These are phyloP conservation scores for Apolygus lucorum DNA, from an alignment of 1,140 invertebrate genomes.

Conservation along the genomic window DNA sequence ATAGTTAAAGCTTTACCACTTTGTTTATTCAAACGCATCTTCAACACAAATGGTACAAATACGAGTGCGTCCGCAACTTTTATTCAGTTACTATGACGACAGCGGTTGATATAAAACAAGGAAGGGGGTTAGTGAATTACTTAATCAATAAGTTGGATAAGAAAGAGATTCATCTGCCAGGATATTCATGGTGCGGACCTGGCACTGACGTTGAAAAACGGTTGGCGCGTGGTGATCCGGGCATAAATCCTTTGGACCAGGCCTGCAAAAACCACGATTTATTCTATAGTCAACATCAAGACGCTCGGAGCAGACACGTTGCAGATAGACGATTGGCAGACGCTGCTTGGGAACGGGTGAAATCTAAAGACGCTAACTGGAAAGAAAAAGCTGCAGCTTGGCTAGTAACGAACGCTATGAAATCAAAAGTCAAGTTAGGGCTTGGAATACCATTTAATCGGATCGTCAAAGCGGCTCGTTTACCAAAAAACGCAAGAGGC, in stretches of 20 bases:
- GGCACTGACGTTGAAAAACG: slow-evolving; percentile 40
- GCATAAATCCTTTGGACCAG: slow-evolving; percentile 40
- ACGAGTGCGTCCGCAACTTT: too few relatives aligned
- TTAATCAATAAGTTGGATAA: too few relatives aligned
- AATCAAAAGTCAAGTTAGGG: slow-evolving; percentile 36
- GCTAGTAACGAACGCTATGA: slow-evolving; percentile 36
- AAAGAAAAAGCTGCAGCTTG: slow-evolving; percentile 37
- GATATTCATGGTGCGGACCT: slow-evolving; percentile 38
- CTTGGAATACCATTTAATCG: slow-evolving; percentile 34
- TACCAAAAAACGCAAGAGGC: neutral
- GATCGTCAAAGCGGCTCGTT: slow-evolving; percentile 15
- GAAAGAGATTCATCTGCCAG: slow-evolving; percentile 19
- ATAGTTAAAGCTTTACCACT: too few relatives aligned
- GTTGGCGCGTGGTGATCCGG: slow-evolving; percentile 38
- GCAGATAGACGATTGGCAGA: too few relatives aligned
- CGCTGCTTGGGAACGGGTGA: too few relatives aligned
- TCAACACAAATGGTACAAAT: too few relatives aligned
- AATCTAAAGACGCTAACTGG: slow-evolving; percentile 37
- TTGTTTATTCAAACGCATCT: too few relatives aligned
- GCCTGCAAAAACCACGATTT: slow-evolving; percentile 42
- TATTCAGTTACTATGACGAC: too few relatives aligned
- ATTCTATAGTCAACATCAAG: slow-evolving; percentile 35
- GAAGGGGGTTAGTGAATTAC: too few relatives aligned
- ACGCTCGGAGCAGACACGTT: too few relatives aligned
- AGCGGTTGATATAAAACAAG: too few relatives aligned